Evolutionary conservation across 2,888 invertebrate species (phyloP).

Genomic region (Bedellia somnulentella): DNA sequence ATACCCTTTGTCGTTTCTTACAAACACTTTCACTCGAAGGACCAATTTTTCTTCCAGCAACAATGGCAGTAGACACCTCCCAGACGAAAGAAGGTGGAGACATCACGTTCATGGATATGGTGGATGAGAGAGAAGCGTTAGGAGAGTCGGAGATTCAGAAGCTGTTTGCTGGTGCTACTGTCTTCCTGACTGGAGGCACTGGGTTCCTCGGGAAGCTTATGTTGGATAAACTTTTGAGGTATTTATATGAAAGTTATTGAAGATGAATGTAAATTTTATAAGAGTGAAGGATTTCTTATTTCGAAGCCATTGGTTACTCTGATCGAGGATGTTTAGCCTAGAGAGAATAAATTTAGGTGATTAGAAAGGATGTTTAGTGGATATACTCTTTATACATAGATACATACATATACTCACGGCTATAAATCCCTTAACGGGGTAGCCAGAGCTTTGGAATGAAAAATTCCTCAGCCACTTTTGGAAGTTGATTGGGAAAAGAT

Average conservation of each 20-base stretch:
- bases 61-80: slow-evolving; percentile 14
- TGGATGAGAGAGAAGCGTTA: slow-evolving; percentile 22
- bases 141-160: slow-evolving; percentile 42
- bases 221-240: slow-evolving; percentile 87
- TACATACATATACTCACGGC: no score
- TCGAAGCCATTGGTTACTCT: background rate
- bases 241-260: no score
- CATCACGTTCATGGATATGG: slow-evolving; percentile 46
- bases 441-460: no score
- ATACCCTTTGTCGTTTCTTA: no score
- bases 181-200: slow-evolving; percentile 90
- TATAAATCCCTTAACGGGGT: no score
- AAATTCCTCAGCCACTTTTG: no score
- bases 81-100: slow-evolving; percentile 39
- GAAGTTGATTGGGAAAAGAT: no score
- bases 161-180: slow-evolving; percentile 32
- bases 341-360: no score
- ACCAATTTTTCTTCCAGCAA: slow-evolving; percentile 11
- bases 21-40: no score
- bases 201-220: slow-evolving; percentile 95
- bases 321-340: background rate
- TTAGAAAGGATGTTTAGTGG: no score
- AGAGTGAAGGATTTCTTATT: background rate
- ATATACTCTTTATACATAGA: no score
- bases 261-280: background rate